Conservation (phyloP, 1,140 invertebrate genomes). For the Druon quercuslanigerum region DNA sequence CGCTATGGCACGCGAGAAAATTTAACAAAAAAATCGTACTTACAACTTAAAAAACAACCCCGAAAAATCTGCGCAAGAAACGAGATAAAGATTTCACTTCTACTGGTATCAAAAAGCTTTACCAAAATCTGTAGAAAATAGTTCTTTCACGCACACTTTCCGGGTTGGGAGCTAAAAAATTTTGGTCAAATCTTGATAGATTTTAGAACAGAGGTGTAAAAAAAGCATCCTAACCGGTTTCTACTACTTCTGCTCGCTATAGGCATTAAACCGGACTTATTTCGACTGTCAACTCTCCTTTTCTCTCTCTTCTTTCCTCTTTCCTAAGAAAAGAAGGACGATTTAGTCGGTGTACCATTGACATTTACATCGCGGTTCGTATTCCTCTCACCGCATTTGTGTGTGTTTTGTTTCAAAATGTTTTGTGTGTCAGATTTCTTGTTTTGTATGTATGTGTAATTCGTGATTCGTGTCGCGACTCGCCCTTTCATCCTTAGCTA, state of each 20-base stretch:
- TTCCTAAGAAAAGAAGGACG: constrained; percentile 31
- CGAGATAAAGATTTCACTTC: too few relatives aligned
- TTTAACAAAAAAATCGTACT: neutral
- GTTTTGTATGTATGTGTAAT: constrained; percentile 32
- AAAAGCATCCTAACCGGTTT: neutral
- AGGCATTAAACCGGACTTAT: neutral
- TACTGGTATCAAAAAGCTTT: too few relatives aligned
- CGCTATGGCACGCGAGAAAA: constrained; percentile 1
- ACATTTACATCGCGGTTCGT: constrained; percentile 43
- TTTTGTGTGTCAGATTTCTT: neutral
- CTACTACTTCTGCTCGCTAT: neutral
- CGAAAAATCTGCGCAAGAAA: too few relatives aligned
- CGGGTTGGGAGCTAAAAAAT: too few relatives aligned
- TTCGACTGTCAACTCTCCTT: neutral
- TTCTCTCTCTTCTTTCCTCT: neutral
- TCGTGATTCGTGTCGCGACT: constrained; percentile 32
- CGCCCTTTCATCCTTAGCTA: constrained; percentile 40
- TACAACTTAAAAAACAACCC: too few relatives aligned
- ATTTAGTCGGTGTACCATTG: constrained; percentile 38
- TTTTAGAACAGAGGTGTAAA: too few relatives aligned
- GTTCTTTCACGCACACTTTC: too few relatives aligned
- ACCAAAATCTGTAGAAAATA: too few relatives aligned
- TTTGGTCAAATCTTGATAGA: too few relatives aligned
- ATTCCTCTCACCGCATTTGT: constrained; percentile 9
- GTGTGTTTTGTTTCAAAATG: constrained; percentile 8